Percentiles rank a stretch among this genome's conserved stretches.
Evolutionary conservation across 2,888 invertebrate genomes (phyloP).

Genomic region (Acrocyrtus sp.): DNA sequence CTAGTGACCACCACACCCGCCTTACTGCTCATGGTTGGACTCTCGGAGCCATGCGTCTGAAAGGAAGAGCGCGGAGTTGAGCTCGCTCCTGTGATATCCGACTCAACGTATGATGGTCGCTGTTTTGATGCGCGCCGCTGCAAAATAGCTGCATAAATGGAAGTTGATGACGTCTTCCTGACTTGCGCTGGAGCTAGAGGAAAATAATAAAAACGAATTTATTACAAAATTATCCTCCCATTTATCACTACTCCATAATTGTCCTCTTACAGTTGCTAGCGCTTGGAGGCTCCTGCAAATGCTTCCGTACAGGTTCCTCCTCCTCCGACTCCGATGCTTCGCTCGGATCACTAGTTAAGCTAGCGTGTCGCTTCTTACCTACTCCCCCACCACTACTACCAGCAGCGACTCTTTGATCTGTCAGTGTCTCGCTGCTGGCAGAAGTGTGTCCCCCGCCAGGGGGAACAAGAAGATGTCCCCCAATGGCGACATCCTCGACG

Average conservation of each 20-base stretch:
- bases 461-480: constrained; percentile 61
- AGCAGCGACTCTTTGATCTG: constrained; percentile 55
- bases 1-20: constrained; percentile 93
- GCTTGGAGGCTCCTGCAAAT: constrained; percentile 49
- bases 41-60: constrained; percentile 69
- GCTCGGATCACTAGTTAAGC: constrained; percentile 60
- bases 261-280: constrained; percentile 55
- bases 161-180: constrained; percentile 62
- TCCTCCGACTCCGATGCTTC: constrained; percentile 61
- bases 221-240: not conserved
- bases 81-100: constrained; percentile 64
- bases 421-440: constrained; percentile 62
- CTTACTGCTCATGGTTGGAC: constrained; percentile 73
- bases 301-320: constrained; percentile 54
- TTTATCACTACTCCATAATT: not conserved
- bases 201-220: not conserved
- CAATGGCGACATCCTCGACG: constrained; percentile 60
- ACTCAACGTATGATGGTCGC: constrained; percentile 65
- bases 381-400: not conserved
- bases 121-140: constrained; percentile 63
- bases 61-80: constrained; percentile 73
- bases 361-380: constrained; percentile 62
- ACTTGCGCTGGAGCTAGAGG: constrained; percentile 59
- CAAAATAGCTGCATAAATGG: constrained; percentile 63
- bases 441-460: constrained; percentile 58